Base-by-base conservation (phyloP, 2,113 vertebrate species). In the Gavia stellata region DNA sequence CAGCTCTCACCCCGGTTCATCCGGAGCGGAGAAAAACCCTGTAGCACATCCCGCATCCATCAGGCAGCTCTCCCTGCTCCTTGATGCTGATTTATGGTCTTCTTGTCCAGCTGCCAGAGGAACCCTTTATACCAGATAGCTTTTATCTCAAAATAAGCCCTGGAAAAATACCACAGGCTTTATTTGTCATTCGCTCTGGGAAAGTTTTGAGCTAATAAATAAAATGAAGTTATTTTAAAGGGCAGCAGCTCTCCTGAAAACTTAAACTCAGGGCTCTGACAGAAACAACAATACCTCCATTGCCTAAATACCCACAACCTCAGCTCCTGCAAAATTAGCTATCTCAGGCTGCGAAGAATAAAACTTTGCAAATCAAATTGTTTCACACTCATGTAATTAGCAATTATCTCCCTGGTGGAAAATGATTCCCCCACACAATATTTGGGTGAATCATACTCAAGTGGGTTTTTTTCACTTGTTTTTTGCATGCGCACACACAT, bases 161-260 rank as follows among this genome's bases (percentile, higher is more conserved):
- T 92, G 88, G 88, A 94, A 96, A 91, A 95, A 94, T 86, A 93
- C 49, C 87, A 89, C 53, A 25, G 75, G 71, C 81, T 97, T 97
- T 97, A 97, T 97, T 97, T 97, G 92, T 95, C 86, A 71, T 86
- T 96, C 17, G 29, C 77, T 94, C 96, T 98, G 97, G 97, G 97
- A 97, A 98, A 97, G 83, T 96, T 94, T 94, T 83, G 94, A 96
- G 90, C 81, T 90, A 96, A 97, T 94, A 96, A 94, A 96, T 86
- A 92, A 97, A 92, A 78, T 2, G 26, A 92, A 93, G 88, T 81
- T 97, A 97, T 97, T 98, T 97, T 94, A 97, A 97, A 97, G 90
- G 88, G 81, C 56, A 88, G 58, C 40, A 94, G 65, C 56, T 84
- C 70, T 92, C 94, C 81, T 93, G 91, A 95, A 95, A 97, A 88